Conservation (phyloP, 2,888 invertebrate genomes). For the Oxyscelio sp. region DNA sequence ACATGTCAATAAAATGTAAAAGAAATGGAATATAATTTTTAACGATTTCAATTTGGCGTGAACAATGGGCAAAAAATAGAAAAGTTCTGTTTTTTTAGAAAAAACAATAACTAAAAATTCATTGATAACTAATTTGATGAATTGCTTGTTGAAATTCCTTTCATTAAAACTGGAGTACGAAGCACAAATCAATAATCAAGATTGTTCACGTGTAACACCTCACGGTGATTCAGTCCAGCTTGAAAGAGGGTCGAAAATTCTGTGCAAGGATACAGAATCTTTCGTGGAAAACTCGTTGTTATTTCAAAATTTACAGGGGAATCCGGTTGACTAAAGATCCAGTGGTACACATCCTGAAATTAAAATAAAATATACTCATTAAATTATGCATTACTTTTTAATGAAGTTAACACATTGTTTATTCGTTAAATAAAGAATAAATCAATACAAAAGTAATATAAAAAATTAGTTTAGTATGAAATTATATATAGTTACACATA, state of each 20-base stretch:
- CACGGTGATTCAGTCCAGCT: slow-evolving; percentile 95
- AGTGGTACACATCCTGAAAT: slow-evolving; percentile 96
- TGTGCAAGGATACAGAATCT: slow-evolving; percentile 91
- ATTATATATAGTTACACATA: no score
- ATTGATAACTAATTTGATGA: slow-evolving; percentile 31
- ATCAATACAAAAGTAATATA: no score
- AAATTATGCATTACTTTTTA: no score
- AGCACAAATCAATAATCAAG: slow-evolving; percentile 91
- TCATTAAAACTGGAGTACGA: slow-evolving; percentile 41
- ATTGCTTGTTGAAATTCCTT: slow-evolving; percentile 17
- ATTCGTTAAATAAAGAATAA: no score
- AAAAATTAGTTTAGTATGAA: no score
- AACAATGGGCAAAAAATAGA: no score
- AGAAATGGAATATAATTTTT: neutral
- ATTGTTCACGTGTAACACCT: slow-evolving; percentile 98
- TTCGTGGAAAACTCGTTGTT: slow-evolving; percentile 98
- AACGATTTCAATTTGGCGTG: slow-evolving; percentile 6
- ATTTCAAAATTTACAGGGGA: slow-evolving; percentile 98
- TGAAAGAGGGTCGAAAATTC: slow-evolving; percentile 91
- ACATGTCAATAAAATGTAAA: slow-evolving; percentile 26
- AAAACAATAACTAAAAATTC: neutral
- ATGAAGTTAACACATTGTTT: no score
- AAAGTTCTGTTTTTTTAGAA: neutral
- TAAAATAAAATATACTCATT: neutral
- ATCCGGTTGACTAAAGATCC: slow-evolving; percentile 97